Percentiles rank a stretch among this genome's conserved stretches.
Conservation (phyloP, 2,888 invertebrate species). For the Platycnemis pennipes region DNA sequence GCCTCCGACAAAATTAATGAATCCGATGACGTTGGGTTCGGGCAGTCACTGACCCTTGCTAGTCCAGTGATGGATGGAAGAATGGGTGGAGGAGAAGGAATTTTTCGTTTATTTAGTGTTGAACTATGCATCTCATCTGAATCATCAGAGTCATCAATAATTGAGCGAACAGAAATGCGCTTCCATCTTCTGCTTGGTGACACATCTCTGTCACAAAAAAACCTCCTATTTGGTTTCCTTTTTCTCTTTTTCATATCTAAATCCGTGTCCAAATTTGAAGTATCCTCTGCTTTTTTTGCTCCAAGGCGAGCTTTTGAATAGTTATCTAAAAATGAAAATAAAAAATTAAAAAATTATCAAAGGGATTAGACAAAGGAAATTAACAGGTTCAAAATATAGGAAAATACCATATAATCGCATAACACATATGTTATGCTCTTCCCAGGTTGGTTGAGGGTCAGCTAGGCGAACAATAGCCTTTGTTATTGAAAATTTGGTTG, state of each 20-base stretch:
- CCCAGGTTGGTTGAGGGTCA: background rate
- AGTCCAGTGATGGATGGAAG: background rate
- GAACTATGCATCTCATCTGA: background rate
- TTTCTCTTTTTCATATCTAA: background rate
- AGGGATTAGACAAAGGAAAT: background rate
- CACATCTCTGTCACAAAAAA: background rate
- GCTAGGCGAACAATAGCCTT: constrained; percentile 1
- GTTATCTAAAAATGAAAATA: background rate
- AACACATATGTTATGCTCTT: background rate
- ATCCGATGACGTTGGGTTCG: background rate
- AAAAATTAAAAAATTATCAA: background rate
- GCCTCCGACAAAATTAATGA: background rate
- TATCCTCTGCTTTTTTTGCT: background rate
- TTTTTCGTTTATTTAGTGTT: background rate
- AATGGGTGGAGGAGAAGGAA: constrained; percentile 1
- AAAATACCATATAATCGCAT: background rate
- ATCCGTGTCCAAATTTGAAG: background rate
- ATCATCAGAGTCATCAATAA: background rate
- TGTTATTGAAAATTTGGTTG: background rate
- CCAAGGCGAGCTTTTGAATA: too few species aligned
- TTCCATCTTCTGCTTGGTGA: background rate
- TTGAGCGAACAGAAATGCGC: background rate
- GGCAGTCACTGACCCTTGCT: background rate
- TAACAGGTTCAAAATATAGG: background rate
- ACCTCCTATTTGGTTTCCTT: background rate